Conservation (phyloP, 2,888 invertebrate genomes). For the Cephalotes varians region DNA sequence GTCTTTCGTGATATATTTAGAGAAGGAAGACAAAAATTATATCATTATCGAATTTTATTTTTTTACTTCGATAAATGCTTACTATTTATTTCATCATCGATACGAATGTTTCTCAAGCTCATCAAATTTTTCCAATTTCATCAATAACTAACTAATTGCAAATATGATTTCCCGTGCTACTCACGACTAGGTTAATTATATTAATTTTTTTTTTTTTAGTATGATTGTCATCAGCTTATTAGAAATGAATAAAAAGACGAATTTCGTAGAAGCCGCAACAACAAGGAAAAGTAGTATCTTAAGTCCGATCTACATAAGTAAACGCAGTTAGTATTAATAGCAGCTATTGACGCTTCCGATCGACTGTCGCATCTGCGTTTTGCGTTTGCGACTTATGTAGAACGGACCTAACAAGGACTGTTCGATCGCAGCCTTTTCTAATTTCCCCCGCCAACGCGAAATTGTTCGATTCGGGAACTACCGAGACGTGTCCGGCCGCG, state of each 20-base stretch:
- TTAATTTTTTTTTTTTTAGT: background rate
- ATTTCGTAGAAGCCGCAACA: background rate
- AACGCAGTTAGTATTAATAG: too few species aligned
- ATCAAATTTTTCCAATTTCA: background rate
- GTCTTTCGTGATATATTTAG: background rate
- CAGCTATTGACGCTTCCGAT: too few species aligned
- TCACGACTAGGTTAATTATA: background rate
- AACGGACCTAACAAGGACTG: too few species aligned
- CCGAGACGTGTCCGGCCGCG: conserved; percentile 22
- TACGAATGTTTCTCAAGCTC: background rate
- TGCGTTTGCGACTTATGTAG: too few species aligned
- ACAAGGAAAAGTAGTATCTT: background rate
- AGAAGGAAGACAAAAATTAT: background rate
- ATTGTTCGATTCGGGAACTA: conserved; percentile 35
- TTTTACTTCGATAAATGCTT: background rate
- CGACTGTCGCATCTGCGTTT: too few species aligned
- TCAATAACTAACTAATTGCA: background rate
- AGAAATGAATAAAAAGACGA: background rate
- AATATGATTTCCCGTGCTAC: conserved; percentile 1
- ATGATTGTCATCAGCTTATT: background rate
- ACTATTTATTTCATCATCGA: background rate
- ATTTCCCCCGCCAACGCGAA: conserved; percentile 32
- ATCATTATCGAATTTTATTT: background rate
- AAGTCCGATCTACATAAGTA: too few species aligned
- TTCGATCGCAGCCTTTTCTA: conserved; percentile 42